Conservation (phyloP, 2,797 vertebrate genomes). For the Aphelocoma californica region DNA sequence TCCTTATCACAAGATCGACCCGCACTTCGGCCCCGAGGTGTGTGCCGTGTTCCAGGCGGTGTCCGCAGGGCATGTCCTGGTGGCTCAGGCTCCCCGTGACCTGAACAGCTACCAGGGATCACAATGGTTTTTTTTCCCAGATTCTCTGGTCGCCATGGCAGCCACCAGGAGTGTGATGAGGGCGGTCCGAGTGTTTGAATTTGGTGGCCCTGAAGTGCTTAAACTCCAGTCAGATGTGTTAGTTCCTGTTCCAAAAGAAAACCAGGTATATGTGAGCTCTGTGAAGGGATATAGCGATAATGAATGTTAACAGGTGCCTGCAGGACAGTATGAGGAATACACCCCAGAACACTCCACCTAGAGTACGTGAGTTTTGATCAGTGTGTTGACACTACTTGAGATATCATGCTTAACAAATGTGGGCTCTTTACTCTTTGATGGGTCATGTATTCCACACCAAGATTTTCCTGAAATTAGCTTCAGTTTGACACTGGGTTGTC, state of each 20-base stretch:
- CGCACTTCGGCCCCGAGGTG: not conserved
- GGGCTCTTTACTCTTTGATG: rapidly evolving
- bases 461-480: not conserved
- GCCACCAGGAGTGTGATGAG: slow-evolving; percentile 80
- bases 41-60: not conserved
- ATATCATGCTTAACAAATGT: rapidly evolving
- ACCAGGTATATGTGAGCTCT: slow-evolving; percentile 78
- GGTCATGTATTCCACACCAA: rapidly evolving
- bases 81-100: not conserved
- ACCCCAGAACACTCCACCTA: not conserved
- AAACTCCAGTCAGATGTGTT: slow-evolving; percentile 75
- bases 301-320: not conserved
- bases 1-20: rapidly evolving
- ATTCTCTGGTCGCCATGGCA: slow-evolving; percentile 67
- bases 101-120: not conserved
- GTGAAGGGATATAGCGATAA: not conserved
- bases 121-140: not conserved
- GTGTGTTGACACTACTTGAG: rapidly evolving
- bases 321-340: not conserved
- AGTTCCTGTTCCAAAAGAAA: slow-evolving; percentile 78
- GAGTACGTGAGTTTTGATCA: not conserved
- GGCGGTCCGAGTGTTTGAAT: slow-evolving; percentile 86
- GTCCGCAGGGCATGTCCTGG: not conserved
- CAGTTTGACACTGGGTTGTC: not conserved
- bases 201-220: slow-evolving; percentile 88